phyloP scores from a whole-genome alignment of 2,797 vertebrate species.

The Xenops minutus region DNA sequence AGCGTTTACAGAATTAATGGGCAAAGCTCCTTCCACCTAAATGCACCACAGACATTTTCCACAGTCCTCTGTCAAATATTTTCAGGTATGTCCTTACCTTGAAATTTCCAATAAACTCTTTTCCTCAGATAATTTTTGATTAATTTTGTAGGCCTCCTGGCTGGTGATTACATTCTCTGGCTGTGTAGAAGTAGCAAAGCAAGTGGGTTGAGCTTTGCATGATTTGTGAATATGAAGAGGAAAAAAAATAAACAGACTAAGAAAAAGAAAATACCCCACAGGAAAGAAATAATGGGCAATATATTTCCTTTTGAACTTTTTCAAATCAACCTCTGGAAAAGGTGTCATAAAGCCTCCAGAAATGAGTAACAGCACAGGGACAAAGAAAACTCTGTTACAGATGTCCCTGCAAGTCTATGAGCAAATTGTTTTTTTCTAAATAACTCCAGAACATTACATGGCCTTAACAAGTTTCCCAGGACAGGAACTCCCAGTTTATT shows the following conservation, averaged over 20 bases:
- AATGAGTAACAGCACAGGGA: slow-evolving; percentile 79
- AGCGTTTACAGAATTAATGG: neutral
- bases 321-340: slow-evolving; percentile 78
- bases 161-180: neutral
- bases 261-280: slow-evolving; percentile 59
- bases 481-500: slow-evolving; percentile 92
- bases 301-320: slow-evolving; percentile 68
- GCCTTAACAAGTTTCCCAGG: slow-evolving; percentile 95
- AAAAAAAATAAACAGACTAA: slow-evolving; percentile 18
- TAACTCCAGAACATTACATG: slow-evolving; percentile 86
- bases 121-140: neutral
- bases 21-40: neutral
- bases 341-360: slow-evolving; percentile 87
- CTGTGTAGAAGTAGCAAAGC: neutral
- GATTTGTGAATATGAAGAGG: slow-evolving; percentile 36
- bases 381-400: slow-evolving; percentile 84
- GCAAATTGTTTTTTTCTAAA: slow-evolving; percentile 87
- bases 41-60: neutral
- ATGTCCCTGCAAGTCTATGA: slow-evolving; percentile 87
- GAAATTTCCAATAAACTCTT: neutral
- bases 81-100: neutral
- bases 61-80: neutral
- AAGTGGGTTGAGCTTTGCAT: slow-evolving; percentile 9
- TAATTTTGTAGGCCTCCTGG: neutral
- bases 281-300: slow-evolving; percentile 72